Percentiles rank a stretch among this genome's conserved stretches.
Conservation (phyloP, 2,888 invertebrate species). For the Autographa gamma region DNA sequence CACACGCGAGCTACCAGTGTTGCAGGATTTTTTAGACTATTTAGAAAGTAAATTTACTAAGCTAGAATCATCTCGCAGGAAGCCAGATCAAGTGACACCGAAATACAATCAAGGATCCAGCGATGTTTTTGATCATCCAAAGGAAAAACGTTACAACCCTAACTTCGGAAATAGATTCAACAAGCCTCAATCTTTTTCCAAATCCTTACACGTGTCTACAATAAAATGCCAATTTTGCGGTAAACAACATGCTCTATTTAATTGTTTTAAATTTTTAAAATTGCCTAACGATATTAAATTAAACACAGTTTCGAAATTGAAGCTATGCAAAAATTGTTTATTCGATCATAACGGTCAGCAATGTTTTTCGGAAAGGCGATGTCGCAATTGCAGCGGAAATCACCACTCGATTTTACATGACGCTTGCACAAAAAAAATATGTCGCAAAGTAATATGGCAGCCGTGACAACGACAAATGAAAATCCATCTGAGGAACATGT, state of each 20-base stretch:
- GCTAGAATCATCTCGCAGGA: conserved; percentile 7
- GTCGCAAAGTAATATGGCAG: background rate
- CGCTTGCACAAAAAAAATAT: background rate
- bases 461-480: background rate
- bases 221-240: conserved; percentile 12
- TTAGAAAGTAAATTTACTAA: conserved; percentile 10
- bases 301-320: background rate
- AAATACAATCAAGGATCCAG: background rate
- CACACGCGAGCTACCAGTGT: background rate
- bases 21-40: conserved; percentile 8
- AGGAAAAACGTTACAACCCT: background rate
- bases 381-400: background rate
- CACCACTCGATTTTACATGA: conserved; percentile 13
- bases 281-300: conserved; percentile 1
- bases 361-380: conserved; percentile 4
- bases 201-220: background rate
- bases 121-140: background rate
- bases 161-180: background rate
- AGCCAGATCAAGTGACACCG: background rate
- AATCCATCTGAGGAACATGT: background rate
- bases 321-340: conserved; percentile 8
- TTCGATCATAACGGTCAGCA: conserved; percentile 5
- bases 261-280: conserved; percentile 4
- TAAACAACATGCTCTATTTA: background rate
- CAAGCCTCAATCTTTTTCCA: background rate